A percentile compares a stretch with the other conserved stretches of the same genome.
Evolutionary conservation across 2,797 vertebrate genomes (phyloP).

Genomic region (Leuciscus waleckii): DNA sequence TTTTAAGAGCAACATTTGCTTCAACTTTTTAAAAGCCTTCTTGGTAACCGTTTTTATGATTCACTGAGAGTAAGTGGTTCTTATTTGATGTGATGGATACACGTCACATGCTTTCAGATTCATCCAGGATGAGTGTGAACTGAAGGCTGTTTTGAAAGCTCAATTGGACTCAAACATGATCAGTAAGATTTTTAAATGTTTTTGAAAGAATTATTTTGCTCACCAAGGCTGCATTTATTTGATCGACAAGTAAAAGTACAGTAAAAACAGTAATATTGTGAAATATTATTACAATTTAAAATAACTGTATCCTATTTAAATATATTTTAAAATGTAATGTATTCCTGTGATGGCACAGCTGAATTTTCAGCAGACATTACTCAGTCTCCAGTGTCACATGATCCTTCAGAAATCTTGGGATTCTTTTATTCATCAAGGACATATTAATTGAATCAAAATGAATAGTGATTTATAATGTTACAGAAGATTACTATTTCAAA

Average conservation of each 20-base stretch:
- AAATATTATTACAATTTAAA: not conserved
- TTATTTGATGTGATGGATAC: not conserved
- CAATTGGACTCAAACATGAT: not conserved
- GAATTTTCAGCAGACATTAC: not conserved
- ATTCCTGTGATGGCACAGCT: not conserved
- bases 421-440: not conserved
- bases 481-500: not conserved
- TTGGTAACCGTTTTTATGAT: not conserved
- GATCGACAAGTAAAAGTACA: not conserved
- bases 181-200: not conserved
- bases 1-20: constrained; percentile 14
- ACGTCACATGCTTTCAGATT: not conserved
- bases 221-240: not conserved
- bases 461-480: not conserved
- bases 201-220: not conserved
- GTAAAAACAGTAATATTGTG: not conserved
- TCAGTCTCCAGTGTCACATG: not conserved
- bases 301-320: not conserved
- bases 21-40: constrained; percentile 9
- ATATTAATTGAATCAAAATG: not conserved
- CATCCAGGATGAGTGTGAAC: not conserved
- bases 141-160: not conserved
- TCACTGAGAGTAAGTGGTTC: not conserved
- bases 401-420: not conserved
- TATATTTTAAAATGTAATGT: not conserved